Base-by-base conservation (phyloP, 2,797 vertebrate genomes). In the Pempheris klunzingeri region DNA sequence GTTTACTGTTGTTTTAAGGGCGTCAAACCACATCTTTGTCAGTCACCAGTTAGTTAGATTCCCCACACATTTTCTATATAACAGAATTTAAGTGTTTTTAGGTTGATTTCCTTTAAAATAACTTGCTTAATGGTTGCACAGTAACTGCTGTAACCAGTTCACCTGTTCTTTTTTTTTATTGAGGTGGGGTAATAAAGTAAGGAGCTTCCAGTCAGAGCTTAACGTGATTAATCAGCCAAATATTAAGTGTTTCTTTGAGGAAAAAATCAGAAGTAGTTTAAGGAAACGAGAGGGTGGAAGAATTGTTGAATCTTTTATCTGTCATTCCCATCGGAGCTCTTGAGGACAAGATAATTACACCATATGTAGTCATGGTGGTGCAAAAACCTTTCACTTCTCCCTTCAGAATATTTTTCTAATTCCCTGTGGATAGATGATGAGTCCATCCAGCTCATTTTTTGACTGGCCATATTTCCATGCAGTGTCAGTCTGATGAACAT, bases 261-360 rank as follows among this genome's bases (percentile, higher is more conserved):
- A 71, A 78, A 78, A 82, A 78, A 88, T 87, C 82, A 82, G 71
- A 87, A 79, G 80, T 62, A 53, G 83, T 85, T 83, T 54, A 79
- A 87, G 66, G 63, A 78, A 88, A 89, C 68, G 73, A 83, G 62
- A 43, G 52, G 77, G 52, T 70, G 62, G 41, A 77, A 74, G 80
- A 78, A 77, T 39, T 65, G 79, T 71, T 61, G 28, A 84, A 82
- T 88, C 65, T 87, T 86, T 83, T 78, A 82, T 86, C 71, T 71
- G 55, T 85, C 58, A 64, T 78, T 86, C 71, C 83, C 81, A 0
- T 52, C 8, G 24, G 84, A 78, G 66, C 79, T 26, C 68, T 80
- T 85, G 59, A 86, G 77, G 79, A 81, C 24, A 61, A 66, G 74
- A 84, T 90, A 85, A 89, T 87, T 87, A 77, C 75, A 73, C 59